Evolutionary conservation across 2,797 vertebrate genomes (phyloP), one percentile per base, ranked within the genome.

Genomic region (Brotogeris chrysoptera): DNA sequence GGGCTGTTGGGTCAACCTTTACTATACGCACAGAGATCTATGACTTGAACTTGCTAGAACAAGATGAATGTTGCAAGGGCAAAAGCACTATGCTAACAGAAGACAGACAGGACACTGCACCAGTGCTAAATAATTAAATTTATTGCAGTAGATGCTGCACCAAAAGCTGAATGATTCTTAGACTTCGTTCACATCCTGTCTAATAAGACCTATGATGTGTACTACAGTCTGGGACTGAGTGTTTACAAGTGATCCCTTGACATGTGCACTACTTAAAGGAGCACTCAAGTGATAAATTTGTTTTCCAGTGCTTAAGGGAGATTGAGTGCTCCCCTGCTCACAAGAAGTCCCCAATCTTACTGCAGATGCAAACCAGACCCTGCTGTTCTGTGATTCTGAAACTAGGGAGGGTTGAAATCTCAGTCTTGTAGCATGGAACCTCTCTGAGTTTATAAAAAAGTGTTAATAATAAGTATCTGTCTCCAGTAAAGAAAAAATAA

Each of bases 251-350:
- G 49, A 65, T 92, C 77, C 78, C 82, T 65, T 84, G 65, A 71
- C 66, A 57, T 60, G 49, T 43, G n/a, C 1, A 1, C 69, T 82
- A 41, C 86, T 87, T 71, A 60, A 73, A 92, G 86, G 70, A 97
- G 55, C 36, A 88, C 86, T 93, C 12, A 0, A 86, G 57, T 88
- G 81, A 90, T 90, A 85, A 85, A 92, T 94, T 86, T 88, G 55
- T 94, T 93, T 94, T 85, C 63, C 63, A 80, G 38, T 28, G 61
- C 81, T 73, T 79, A 50, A 73, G 38, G 44, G 71, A 90, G 34
- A 85, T 80, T 32, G 79, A 94, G 55, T n/a, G 32, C 77, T 93
- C 61, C 61, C 59, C 32, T 49, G 60, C 36, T 93, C 73, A 30
- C 52, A 80, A 70, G 59, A 91, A 91, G 53, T 82, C 70, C 50